phyloP scores from a whole-genome alignment of 2,888 invertebrate species.

The Pterostichus niger region DNA sequence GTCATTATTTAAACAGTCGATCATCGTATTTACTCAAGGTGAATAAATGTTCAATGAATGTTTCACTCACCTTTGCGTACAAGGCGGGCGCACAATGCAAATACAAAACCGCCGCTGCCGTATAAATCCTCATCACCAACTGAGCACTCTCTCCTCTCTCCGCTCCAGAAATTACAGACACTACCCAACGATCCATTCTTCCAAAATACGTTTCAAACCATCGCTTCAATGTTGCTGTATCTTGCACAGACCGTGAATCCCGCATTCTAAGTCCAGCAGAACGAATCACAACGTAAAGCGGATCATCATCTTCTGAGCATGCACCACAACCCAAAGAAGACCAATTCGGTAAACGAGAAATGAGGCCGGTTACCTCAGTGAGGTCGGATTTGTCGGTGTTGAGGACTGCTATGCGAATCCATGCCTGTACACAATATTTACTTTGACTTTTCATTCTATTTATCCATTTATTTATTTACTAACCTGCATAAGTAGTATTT shows the following conservation, averaged over 20 bases:
- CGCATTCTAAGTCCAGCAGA: conserved; percentile 12
- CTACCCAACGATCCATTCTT: conserved; percentile 71
- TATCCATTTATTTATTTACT: background rate
- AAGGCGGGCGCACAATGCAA: conserved; percentile 72
- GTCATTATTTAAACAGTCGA: too few relatives aligned
- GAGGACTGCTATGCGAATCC: conserved; percentile 53
- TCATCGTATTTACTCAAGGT: too few relatives aligned
- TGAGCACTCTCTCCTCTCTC: conserved; percentile 70
- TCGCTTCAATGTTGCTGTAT: conserved; percentile 68
- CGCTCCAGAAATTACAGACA: conserved; percentile 71
- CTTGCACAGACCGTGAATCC: conserved; percentile 20
- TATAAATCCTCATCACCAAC: conserved; percentile 73
- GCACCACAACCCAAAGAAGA: background rate
- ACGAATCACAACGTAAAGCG: conserved; percentile 72
- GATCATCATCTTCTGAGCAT: conserved; percentile 69
- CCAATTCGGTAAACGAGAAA: conserved; percentile 39
- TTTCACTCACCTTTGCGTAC: conserved; percentile 69
- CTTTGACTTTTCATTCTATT: background rate
- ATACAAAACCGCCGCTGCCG: conserved; percentile 72
- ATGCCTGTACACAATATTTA: conserved; percentile 27
- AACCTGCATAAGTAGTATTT: conserved; percentile 51
- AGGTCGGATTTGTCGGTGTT: conserved; percentile 36
- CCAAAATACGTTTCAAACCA: conserved; percentile 74
- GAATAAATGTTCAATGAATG: too few relatives aligned
- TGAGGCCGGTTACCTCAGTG: conserved; percentile 2